phyloP scores from a whole-genome alignment of 2,797 vertebrate genomes.

The Heteromormyrus szaboi region DNA sequence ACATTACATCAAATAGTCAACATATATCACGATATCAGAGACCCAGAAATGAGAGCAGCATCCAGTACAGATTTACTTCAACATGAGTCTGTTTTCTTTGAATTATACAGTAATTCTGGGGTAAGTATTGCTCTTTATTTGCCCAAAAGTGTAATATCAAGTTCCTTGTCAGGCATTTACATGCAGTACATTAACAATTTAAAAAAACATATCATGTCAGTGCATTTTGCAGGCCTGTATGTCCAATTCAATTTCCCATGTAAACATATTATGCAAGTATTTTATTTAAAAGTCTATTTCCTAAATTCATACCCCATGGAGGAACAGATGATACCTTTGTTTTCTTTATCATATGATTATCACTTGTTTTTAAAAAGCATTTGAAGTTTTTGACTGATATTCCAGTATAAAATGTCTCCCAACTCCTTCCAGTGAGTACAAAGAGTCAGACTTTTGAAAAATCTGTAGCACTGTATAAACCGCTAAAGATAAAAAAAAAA shows the following conservation, averaged over 20 bases:
- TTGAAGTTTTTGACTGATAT: constrained; percentile 13
- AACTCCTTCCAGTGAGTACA: constrained; percentile 20
- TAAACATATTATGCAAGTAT: not conserved
- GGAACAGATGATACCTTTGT: not conserved
- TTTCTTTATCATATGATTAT: not conserved
- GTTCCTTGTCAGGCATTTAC: constrained; percentile 29
- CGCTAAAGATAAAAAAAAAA: constrained; percentile 30
- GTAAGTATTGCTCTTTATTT: constrained; percentile 18
- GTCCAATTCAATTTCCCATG: not conserved
- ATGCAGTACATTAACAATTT: constrained; percentile 25
- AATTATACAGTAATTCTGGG: constrained; percentile 33
- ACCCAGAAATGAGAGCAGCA: constrained; percentile 21
- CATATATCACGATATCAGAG: not conserved
- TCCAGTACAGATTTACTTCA: constrained; percentile 19
- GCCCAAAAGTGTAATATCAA: constrained; percentile 12
- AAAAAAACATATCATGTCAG: not conserved
- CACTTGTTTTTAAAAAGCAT: not conserved
- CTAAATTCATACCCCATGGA: not conserved
- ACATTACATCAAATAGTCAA: not conserved
- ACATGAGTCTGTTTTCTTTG: constrained; percentile 27
- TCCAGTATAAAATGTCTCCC: constrained; percentile 27
- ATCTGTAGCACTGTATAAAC: constrained; percentile 26
- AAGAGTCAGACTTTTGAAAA: constrained; percentile 38
- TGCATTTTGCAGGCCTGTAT: not conserved
- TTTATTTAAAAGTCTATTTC: not conserved